Conservation (phyloP, 2,888 invertebrate species). For the Callyntrura sp. region DNA sequence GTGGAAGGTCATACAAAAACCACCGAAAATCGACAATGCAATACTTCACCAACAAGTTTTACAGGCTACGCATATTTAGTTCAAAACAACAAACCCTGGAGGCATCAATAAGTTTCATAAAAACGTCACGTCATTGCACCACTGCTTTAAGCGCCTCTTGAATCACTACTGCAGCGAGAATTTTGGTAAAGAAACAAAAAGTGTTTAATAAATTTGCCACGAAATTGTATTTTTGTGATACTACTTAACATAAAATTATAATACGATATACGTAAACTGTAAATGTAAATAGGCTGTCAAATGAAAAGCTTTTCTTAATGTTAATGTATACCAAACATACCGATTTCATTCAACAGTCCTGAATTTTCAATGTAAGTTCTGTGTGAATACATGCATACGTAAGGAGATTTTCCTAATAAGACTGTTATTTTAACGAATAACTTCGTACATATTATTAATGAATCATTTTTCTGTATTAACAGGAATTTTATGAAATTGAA, state of each 20-base stretch:
- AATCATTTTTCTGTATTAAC: too few species aligned
- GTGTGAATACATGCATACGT: too few species aligned
- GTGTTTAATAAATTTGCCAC: not conserved
- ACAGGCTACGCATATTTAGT: conserved; percentile 63
- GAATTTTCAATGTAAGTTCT: too few species aligned
- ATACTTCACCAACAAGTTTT: conserved; percentile 68
- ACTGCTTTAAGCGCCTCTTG: too few species aligned
- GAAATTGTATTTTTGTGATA: conserved; percentile 54
- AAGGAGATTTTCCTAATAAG: not conserved
- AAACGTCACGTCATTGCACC: not conserved
- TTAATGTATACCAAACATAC: not conserved
- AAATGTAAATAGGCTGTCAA: conserved; percentile 2
- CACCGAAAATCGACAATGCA: conserved; percentile 89
- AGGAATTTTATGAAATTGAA: too few species aligned
- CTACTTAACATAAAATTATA: conserved; percentile 25
- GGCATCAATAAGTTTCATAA: not conserved
- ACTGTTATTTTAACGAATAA: not conserved
- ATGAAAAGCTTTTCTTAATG: too few species aligned
- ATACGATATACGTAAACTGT: not conserved
- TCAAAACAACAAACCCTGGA: not conserved
- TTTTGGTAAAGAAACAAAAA: not conserved
- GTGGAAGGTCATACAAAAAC: conserved; percentile 98
- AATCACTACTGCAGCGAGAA: too few species aligned
- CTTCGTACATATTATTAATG: not conserved
- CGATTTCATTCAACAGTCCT: not conserved